Evolutionary conservation across 2,888 invertebrate species (phyloP), one percentile per base, ranked within the genome.

Genomic region (Vanessa cardui): DNA sequence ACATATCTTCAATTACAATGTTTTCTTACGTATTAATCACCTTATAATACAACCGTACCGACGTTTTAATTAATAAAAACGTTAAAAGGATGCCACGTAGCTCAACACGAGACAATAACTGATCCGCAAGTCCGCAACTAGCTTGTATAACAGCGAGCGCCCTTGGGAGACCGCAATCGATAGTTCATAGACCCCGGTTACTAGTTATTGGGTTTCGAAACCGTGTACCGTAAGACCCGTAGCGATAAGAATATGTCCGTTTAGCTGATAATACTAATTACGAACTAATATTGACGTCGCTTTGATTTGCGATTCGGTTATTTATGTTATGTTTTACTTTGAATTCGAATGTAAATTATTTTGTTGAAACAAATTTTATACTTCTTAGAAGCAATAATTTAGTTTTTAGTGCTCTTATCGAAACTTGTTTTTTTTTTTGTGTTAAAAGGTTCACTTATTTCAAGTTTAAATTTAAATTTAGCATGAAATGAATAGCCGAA

Each of bases 151-250:
- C 52, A 49, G 63, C 62, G 68, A 66, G 66, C 69, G 72, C 73
- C 73, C 73, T 73, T 71, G 73, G 61, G 62, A 64, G 58, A 44
- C 58, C 71, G 76, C 80, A 83, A 86, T 85, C 84, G 84, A 85
- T 86, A 85, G 85, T 80, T 74, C 81, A 81, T 78, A 76, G 84
- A 84, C 80, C 84, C 75, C 75, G 71, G 70, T 74, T 52, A 69
- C 71, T 71, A 77, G 80, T 82, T 81, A 79, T 80, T 80, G 78
- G 74, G 79, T 82, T 80, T 73, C 56, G 64, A 72, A 69, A 72
- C 64, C 47, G 64, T 54, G 67, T 62, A 62, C 60, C 26, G 63
- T 67, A 63, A 65, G 69, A 63, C 59, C 45, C 15, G 52, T 31
- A 46, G 58, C 62, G 62, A 54, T 62, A 62, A 58, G 61, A 44